Conservation (phyloP, 2,797 vertebrate genomes). For the Phalloptychus januarius region DNA sequence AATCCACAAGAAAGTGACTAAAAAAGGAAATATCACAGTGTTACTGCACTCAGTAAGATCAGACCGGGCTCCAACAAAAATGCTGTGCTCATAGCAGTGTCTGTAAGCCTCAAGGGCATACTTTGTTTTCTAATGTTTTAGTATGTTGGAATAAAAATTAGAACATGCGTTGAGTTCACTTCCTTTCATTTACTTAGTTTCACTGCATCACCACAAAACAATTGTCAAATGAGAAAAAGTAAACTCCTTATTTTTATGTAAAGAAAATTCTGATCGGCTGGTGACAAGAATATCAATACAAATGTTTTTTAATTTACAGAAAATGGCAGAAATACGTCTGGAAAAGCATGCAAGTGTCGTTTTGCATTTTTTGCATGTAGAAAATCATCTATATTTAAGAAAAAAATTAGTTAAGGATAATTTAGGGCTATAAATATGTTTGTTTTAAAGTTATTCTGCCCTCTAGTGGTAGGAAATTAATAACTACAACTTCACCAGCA, state of each 20-base stretch:
- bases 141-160: neutral
- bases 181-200: neutral
- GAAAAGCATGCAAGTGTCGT: neutral
- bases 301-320: constrained; percentile 4
- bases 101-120: neutral
- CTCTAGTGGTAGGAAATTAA: constrained; percentile 58
- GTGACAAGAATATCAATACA: constrained; percentile 4
- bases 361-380: neutral
- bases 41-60: neutral
- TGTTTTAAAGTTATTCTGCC: constrained; percentile 61
- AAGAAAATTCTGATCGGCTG: constrained; percentile 3
- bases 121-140: neutral
- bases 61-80: neutral
- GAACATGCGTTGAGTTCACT: neutral
- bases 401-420: constrained; percentile 21
- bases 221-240: neutral
- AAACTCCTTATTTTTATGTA: neutral
- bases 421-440: constrained; percentile 21
- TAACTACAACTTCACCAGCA: constrained; percentile 43
- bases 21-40: neutral
- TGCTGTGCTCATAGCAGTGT: neutral
- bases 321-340: neutral
- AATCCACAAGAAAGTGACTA: neutral
- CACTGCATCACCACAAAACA: neutral
- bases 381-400: constrained; percentile 8